A percentile compares a stretch with the other conserved stretches of the same genome.
Evolutionary conservation across 2,113 vertebrate genomes (phyloP).

Genomic region (Mus pahari): DNA sequence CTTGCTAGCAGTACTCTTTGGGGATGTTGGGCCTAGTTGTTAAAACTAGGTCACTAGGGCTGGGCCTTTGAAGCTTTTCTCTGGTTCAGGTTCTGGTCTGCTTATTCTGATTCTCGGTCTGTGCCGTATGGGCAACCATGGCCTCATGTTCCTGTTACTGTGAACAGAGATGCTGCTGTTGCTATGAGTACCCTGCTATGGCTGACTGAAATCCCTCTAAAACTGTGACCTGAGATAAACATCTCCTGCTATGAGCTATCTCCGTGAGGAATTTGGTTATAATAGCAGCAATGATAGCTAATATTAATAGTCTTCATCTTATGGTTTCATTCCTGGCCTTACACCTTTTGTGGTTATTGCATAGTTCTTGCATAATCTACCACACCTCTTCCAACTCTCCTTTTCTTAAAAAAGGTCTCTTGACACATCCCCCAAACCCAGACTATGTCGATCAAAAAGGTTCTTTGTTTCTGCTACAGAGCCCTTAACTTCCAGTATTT

Average conservation of each 20-base stretch:
- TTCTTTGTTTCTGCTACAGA: slow-evolving; percentile 23
- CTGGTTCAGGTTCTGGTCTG: not conserved
- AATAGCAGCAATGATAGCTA: not conserved
- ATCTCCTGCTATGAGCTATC: not conserved
- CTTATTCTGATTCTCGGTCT: not conserved
- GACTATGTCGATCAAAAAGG: not conserved
- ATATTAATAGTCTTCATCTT: not conserved
- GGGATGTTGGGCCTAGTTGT: not conserved
- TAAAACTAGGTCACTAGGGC: not conserved
- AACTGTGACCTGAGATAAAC: not conserved
- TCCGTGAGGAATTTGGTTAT: not conserved
- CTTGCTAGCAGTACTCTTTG: not conserved
- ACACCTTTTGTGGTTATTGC: not conserved
- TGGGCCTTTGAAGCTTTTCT: not conserved
- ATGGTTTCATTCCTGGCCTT: not conserved
- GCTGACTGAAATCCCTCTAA: not conserved
- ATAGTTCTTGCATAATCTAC: not conserved
- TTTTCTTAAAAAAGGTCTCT: not conserved
- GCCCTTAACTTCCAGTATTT: not conserved
- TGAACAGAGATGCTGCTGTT: not conserved
- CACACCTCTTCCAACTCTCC: not conserved
- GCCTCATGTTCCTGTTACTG: not conserved
- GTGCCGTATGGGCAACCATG: too few species aligned
- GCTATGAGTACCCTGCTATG: not conserved
- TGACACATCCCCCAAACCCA: not conserved